Base-by-base conservation (phyloP, 2,113 vertebrate species). In the Columbina picui region DNA sequence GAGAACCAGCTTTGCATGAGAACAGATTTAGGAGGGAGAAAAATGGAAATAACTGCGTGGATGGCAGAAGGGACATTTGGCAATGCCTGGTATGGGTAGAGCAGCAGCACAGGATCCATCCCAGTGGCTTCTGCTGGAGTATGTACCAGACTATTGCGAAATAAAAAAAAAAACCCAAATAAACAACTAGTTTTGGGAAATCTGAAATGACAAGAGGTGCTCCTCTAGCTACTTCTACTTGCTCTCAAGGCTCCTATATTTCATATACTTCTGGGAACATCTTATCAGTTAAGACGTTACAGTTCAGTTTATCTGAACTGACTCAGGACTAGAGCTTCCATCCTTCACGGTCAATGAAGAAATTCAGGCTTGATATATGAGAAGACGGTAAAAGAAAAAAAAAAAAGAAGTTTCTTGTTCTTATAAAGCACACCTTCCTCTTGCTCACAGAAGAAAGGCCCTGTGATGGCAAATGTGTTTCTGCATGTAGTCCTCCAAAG, bases 1-100 rank as follows among this genome's bases (percentile, higher is more conserved):
- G 83, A 70, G 61, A 70, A 80, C 10, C 65, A 86, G 26, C 18
- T 77, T 64, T 83, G 91, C 55, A 84, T 47, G 67, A 64, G 47
- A 93, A 86, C 30, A 52, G 57, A 61, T 93, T 84, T 79, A 87
- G 70, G 47, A 88, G 84, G 21, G n/a, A 34, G 81, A 7, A 38
- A 55, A 57, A 17, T 10, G 6, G 53, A 84, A 47, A 53, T 10
- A 47, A 9, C 18, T 64, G n/a, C 38, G 10, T 2, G 1, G 14
- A 47, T 12, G 25, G 52, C 14, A 67, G 18, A 27, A 7, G 8
- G n/a, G 30, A 5, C 14, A 0, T 38, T 63, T 56, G 39, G 34
- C 26, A 69, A 7, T 8, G 27, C 23, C 39, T n/a, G 22, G 2
- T 19, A 34, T 0, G 1, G n/a, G 12, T 14, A 47, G 21, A 41